Percentiles rank a stretch among this genome's conserved stretches.
These are phyloP conservation scores for Bothrops jararaca DNA, from an alignment of 2,113 vertebrate species.

Conservation along the genomic window DNA sequence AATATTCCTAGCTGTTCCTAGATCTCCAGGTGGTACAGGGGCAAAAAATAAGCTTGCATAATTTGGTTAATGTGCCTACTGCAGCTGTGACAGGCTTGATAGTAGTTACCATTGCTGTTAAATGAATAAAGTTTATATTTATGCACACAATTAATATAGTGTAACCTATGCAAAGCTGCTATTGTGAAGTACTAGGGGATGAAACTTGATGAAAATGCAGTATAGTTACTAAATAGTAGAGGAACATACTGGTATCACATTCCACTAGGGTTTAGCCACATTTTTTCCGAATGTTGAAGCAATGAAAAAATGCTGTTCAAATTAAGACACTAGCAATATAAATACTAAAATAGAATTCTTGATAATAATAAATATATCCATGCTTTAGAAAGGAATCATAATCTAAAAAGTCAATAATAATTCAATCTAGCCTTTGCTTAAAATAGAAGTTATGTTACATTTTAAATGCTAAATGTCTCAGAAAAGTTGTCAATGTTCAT, in stretches of 20 bases:
- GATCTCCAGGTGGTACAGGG: not conserved
- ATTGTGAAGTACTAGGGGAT: not conserved
- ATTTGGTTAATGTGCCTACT: not conserved
- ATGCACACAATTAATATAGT: not conserved
- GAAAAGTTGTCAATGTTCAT: not conserved
- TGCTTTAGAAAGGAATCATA: not conserved
- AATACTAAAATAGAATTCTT: not conserved
- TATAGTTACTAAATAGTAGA: not conserved
- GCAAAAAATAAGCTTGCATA: not conserved
- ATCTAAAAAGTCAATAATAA: not conserved
- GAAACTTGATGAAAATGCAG: not conserved
- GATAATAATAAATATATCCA: not conserved
- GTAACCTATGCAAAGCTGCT: not conserved
- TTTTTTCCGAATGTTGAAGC: not conserved
- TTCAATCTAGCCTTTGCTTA: not conserved
- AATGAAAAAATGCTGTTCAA: not conserved
- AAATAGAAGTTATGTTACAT: not conserved
- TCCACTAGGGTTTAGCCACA: not conserved
- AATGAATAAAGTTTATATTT: not conserved
- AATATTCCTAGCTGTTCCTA: not conserved
- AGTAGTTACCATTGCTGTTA: not conserved
- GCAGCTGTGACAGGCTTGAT: not conserved
- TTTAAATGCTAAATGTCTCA: not conserved
- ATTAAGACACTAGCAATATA: not conserved
- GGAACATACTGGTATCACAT: not conserved